Conservation (phyloP, 2,888 invertebrate species). For the Rosalia funebris region DNA sequence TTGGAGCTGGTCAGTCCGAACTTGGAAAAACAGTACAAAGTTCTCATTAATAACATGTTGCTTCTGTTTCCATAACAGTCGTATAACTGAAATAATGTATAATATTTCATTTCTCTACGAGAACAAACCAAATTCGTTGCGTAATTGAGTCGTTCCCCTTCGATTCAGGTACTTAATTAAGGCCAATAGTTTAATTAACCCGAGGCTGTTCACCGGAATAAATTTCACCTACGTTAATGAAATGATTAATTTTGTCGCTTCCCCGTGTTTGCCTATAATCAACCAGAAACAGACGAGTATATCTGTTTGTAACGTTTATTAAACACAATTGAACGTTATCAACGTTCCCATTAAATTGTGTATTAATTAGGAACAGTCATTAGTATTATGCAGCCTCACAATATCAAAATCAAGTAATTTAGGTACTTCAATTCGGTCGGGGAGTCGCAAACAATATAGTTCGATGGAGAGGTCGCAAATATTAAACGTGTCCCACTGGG, state of each 20-base stretch:
- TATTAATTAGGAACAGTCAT: constrained; percentile 28
- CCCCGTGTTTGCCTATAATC: background rate
- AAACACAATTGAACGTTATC: constrained; percentile 23
- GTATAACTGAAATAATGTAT: too few species aligned
- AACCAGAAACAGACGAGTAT: background rate
- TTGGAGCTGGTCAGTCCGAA: too few species aligned
- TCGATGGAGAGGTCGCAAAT: constrained; percentile 51
- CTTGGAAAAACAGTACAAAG: too few species aligned
- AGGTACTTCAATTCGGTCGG: constrained; percentile 45
- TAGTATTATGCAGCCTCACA: constrained; percentile 17
- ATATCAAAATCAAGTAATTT: constrained; percentile 16
- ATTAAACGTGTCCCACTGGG: constrained; percentile 54
- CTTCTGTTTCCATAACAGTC: too few species aligned
- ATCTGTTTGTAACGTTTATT: constrained; percentile 15
- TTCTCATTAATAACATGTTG: too few species aligned
- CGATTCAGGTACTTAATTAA: background rate
- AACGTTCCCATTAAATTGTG: constrained; percentile 16
- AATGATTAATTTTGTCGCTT: background rate
- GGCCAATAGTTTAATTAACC: background rate
- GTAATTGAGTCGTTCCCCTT: background rate
- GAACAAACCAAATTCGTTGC: too few species aligned
- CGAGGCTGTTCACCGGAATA: background rate
- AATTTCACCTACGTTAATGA: background rate
- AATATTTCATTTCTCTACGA: too few species aligned
- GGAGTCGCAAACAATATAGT: constrained; percentile 47